A percentile compares a stretch with the other conserved stretches of the same genome.
Conservation (phyloP, 2,888 invertebrate genomes). For the Brachyptera putata region DNA sequence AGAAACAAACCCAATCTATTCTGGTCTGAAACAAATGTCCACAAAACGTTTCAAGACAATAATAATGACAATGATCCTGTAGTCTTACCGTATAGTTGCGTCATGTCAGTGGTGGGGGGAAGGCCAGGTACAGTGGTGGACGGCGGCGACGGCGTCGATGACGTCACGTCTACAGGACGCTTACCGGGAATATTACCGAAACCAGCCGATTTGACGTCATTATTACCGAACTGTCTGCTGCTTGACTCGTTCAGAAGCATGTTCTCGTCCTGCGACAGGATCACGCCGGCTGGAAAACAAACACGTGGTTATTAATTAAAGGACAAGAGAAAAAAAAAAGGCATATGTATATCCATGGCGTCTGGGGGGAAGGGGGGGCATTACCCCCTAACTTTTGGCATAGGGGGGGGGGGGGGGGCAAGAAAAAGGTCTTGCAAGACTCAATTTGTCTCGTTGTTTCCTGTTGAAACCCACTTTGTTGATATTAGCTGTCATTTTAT, state of each 20-base stretch:
- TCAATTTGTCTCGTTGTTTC: too few species aligned
- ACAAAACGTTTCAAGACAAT: too few species aligned
- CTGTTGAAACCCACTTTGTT: too few species aligned
- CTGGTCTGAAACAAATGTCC: too few species aligned
- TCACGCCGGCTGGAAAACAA: conserved; percentile 69
- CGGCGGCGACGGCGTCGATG: conserved; percentile 42
- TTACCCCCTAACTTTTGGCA: neutral
- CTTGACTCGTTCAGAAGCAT: conserved; percentile 51
- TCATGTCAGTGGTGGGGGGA: conserved; percentile 50
- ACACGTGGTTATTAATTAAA: too few species aligned
- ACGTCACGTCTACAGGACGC: conserved; percentile 34
- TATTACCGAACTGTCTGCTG: conserved; percentile 56
- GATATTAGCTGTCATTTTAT: too few species aligned
- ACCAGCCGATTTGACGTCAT: conserved; percentile 49
- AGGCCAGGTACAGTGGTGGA: conserved; percentile 42
- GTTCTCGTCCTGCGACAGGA: conserved; percentile 61
- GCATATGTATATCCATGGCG: neutral
- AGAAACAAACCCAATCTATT: too few species aligned
- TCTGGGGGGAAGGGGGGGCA: neutral
- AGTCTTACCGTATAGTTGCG: conserved; percentile 55
- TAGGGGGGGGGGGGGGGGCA: neutral
- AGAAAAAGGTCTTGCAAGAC: too few species aligned
- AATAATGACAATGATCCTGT: too few species aligned
- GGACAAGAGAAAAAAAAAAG: too few species aligned
- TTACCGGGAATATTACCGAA: conserved; percentile 27